Conservation (phyloP, 1,140 invertebrate species). For the Orius insidiosus region DNA sequence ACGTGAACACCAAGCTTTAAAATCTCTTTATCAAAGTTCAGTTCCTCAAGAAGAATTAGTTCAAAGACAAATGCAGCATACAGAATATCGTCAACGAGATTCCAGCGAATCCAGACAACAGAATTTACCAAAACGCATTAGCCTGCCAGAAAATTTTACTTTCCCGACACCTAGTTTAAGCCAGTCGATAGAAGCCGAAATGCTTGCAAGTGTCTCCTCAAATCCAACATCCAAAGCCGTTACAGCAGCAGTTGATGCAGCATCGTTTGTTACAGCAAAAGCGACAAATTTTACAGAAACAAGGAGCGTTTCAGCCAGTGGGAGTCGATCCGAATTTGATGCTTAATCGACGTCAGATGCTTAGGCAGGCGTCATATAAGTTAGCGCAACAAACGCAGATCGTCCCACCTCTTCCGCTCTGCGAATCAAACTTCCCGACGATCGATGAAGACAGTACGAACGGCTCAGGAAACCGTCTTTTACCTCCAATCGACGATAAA, state of each 20-base stretch:
- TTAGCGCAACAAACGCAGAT: conserved; percentile 39
- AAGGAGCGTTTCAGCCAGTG: conserved; percentile 36
- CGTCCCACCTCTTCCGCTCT: conserved; percentile 27
- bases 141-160: conserved; percentile 45
- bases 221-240: conserved; percentile 12
- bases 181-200: conserved; percentile 10
- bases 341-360: conserved; percentile 40
- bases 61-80: conserved; percentile 48
- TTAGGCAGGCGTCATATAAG: conserved; percentile 61
- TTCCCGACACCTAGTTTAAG: conserved; percentile 24
- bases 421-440: conserved; percentile 15
- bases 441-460: conserved; percentile 19
- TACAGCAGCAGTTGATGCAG: conserved; percentile 55
- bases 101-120: conserved; percentile 16
- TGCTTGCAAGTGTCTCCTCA: neutral
- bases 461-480: conserved; percentile 8
- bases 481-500: conserved; percentile 1
- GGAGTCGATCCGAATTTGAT: conserved; percentile 11
- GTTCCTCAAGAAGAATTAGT: conserved; percentile 46
- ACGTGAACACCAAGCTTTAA: conserved; percentile 52
- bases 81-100: conserved; percentile 31
- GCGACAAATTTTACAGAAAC: conserved; percentile 61
- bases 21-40: conserved; percentile 42
- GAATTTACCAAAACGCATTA: conserved; percentile 42
- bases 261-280: conserved; percentile 61